These are phyloP conservation scores for Acanthosoma haemorrhoidale DNA, from an alignment of 2,888 invertebrate genomes.

Conservation along the genomic window DNA sequence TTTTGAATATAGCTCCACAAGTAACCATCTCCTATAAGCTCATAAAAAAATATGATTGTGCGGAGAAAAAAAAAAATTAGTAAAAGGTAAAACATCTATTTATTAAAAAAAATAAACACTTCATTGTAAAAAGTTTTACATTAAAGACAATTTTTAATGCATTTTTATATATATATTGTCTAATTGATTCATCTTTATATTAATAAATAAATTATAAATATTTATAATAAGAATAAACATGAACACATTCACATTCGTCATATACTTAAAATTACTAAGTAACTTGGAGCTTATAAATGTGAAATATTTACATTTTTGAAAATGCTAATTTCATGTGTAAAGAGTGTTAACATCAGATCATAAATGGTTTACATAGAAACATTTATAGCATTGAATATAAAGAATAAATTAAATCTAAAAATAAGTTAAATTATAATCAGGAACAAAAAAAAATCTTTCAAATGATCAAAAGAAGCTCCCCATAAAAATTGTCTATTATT, in stretches of 20 bases:
- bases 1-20: no score
- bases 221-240: no score
- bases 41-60: no score
- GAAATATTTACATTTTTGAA: background rate
- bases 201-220: constrained; percentile 6
- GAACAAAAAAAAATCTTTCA: background rate
- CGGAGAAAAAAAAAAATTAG: background rate
- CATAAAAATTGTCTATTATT: no score
- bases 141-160: constrained; percentile 5
- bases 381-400: background rate
- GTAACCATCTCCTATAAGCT: no score
- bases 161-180: background rate
- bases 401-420: background rate
- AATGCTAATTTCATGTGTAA: background rate
- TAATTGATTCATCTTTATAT: background rate
- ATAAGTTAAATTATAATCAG: background rate
- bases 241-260: background rate
- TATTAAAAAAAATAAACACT: constrained; percentile 17
- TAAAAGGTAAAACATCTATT: constrained; percentile 9
- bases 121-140: constrained; percentile 20
- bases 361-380: background rate
- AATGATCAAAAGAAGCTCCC: background rate
- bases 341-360: background rate
- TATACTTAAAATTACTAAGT: background rate
- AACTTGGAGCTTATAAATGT: no score